Percentiles rank a stretch among this genome's conserved stretches.
Evolutionary conservation across 2,797 vertebrate species (phyloP).

Genomic region (Zenarchopterus dispar): DNA sequence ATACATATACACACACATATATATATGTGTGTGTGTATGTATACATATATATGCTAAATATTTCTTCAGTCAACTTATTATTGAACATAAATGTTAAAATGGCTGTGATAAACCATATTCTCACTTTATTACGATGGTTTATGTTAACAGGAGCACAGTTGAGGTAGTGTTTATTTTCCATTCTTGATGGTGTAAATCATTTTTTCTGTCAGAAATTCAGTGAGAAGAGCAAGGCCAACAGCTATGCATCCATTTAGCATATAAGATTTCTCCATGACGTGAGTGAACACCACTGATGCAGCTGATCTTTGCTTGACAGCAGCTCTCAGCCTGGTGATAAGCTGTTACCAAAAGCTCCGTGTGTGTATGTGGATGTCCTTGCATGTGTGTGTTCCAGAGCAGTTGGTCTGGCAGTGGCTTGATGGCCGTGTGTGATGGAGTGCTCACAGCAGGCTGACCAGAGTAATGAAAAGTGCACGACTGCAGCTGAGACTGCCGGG

Average conservation of each 20-base stretch:
- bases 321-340: slow-evolving; percentile 36
- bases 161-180: slow-evolving; percentile 30
- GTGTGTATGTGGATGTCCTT: slow-evolving; percentile 24
- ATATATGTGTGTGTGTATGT: no score
- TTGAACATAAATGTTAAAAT: no score
- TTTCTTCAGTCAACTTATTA: no score
- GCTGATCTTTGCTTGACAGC: slow-evolving; percentile 41
- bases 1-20: no score
- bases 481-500: slow-evolving; percentile 60
- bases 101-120: background rate
- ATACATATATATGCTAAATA: no score
- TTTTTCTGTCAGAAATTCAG: slow-evolving; percentile 13
- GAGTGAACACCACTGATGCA: slow-evolving; percentile 32
- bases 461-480: slow-evolving; percentile 67
- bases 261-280: slow-evolving; percentile 48
- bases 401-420: slow-evolving; percentile 53
- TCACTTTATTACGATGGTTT: slow-evolving; percentile 24
- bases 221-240: slow-evolving; percentile 22
- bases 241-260: slow-evolving; percentile 40
- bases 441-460: slow-evolving; percentile 66
- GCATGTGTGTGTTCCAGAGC: slow-evolving; percentile 31
- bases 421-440: slow-evolving; percentile 66
- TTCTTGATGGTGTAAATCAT: slow-evolving; percentile 29
- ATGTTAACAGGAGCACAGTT: slow-evolving; percentile 21
- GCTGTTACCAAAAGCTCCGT: slow-evolving; percentile 23